Evolutionary conservation across 2,888 invertebrate genomes (phyloP).

Genomic region (Isoperla grammatica): DNA sequence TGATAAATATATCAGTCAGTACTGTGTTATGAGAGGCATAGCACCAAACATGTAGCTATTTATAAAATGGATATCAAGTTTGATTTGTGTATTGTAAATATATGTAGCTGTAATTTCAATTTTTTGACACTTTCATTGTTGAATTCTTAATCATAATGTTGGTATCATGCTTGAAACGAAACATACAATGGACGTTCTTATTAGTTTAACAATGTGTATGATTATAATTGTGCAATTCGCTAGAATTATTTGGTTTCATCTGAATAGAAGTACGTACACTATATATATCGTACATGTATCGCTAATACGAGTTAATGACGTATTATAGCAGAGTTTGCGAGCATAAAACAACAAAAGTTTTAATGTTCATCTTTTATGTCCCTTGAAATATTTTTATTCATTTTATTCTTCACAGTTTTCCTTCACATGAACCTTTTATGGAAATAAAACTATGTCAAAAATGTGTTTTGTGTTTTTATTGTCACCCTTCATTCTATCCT

Average conservation of each 20-base stretch:
- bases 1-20: too few relatives aligned
- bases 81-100: too few relatives aligned
- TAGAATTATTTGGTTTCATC: too few relatives aligned
- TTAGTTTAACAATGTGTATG: too few relatives aligned
- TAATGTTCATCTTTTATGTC: slow-evolving; percentile 19
- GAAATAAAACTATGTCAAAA: slow-evolving; percentile 27
- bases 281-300: not conserved
- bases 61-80: too few relatives aligned
- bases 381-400: slow-evolving; percentile 22
- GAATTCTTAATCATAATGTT: not conserved
- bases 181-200: too few relatives aligned
- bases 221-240: too few relatives aligned
- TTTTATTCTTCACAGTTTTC: slow-evolving; percentile 18
- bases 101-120: too few relatives aligned
- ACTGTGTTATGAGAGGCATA: too few relatives aligned
- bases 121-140: not conserved
- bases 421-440: slow-evolving; percentile 27
- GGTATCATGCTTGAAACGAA: too few relatives aligned
- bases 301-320: not conserved
- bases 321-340: not conserved
- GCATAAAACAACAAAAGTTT: slow-evolving; percentile 3
- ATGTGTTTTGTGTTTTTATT: not conserved
- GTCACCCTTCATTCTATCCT: not conserved
- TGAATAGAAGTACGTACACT: not conserved
- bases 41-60: too few relatives aligned